phyloP scores from a whole-genome alignment of 2,797 vertebrate genomes.

The Coregonus suidteri region DNA sequence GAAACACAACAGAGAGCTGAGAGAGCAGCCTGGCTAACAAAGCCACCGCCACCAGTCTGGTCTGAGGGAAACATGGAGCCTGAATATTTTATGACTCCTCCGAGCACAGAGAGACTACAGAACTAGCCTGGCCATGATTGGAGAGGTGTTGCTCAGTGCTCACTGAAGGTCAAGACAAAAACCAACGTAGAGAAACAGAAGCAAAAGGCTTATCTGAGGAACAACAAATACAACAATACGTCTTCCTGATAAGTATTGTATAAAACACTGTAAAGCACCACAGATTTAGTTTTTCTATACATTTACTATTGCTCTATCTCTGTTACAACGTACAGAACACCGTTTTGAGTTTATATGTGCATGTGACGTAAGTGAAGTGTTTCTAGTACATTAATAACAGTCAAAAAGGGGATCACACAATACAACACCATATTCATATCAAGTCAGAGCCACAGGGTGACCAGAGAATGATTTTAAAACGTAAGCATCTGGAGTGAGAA shows the following conservation, averaged over 20 bases:
- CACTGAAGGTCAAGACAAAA: conserved; percentile 80
- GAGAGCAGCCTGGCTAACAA: conserved; percentile 85
- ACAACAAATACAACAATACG: conserved; percentile 69
- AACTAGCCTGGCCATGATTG: conserved; percentile 85
- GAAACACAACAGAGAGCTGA: conserved; percentile 80
- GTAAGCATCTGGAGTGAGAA: no score
- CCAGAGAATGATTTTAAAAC: no score
- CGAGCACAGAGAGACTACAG: conserved; percentile 92
- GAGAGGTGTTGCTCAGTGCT: conserved; percentile 64
- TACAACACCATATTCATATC: no score
- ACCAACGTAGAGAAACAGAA: conserved; percentile 73
- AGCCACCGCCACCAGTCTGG: conserved; percentile 94
- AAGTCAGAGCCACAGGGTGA: no score
- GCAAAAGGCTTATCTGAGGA: conserved; percentile 73
- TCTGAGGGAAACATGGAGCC: conserved; percentile 87
- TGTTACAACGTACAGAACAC: no score
- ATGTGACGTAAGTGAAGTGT: no score
- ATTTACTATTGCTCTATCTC: not conserved
- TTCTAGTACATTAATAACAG: no score
- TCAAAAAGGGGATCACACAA: no score
- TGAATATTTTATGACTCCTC: conserved; percentile 97
- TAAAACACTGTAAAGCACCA: not conserved
- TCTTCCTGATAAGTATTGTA: not conserved
- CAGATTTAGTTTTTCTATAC: not conserved
- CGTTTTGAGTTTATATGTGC: no score